A percentile compares a stretch with the other conserved stretches of the same genome.
Evolutionary conservation across 1,140 invertebrate genomes (phyloP).

Genomic region (Physella acuta): DNA sequence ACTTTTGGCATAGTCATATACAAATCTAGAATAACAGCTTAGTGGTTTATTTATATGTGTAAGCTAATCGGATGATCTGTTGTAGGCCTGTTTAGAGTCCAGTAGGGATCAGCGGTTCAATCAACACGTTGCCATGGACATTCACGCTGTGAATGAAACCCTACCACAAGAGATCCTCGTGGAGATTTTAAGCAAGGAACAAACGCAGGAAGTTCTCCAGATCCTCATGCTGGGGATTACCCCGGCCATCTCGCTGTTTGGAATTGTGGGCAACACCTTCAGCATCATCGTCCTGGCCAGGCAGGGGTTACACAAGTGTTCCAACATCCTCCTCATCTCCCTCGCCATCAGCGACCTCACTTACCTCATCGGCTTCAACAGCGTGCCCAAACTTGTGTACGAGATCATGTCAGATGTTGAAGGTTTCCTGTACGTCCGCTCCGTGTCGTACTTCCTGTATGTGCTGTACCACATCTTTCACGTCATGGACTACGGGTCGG

Average conservation of each 20-base stretch:
- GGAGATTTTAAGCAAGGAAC: background rate
- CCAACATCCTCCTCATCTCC: background rate
- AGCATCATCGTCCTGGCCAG: conserved; percentile 2
- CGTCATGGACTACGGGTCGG: background rate
- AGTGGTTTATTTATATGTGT: too few species aligned
- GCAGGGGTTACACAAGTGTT: background rate
- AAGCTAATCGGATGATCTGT: too few species aligned
- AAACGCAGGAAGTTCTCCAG: background rate
- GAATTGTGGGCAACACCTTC: conserved; percentile 8
- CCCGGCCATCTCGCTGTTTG: conserved; percentile 1
- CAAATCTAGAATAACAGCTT: too few species aligned
- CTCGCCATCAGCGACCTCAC: background rate
- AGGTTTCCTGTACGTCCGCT: background rate
- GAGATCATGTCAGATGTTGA: background rate
- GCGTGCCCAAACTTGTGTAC: too few species aligned
- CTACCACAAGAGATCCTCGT: too few species aligned
- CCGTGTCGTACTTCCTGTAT: too few species aligned
- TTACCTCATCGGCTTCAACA: too few species aligned
- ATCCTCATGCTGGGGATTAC: background rate
- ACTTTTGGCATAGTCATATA: too few species aligned
- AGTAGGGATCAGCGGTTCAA: too few species aligned
- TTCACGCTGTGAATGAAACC: too few species aligned
- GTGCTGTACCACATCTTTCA: background rate
- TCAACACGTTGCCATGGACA: too few species aligned
- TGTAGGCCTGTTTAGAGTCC: too few species aligned